Evolutionary conservation across 2,888 invertebrate genomes (phyloP), one percentile per base, ranked within the genome.

Genomic region (Eupithecia inturbata): DNA sequence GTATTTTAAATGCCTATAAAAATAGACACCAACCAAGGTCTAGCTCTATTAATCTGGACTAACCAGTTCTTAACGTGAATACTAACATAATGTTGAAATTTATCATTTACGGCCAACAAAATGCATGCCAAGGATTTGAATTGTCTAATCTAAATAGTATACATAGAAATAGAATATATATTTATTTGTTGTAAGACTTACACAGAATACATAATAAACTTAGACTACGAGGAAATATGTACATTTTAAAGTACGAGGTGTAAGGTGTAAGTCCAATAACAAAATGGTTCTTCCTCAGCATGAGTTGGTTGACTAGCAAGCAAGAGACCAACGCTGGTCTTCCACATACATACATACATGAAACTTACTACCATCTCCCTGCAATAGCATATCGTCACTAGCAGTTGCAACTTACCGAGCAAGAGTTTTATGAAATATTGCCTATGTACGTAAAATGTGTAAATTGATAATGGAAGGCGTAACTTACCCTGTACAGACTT

Each of bases 401-500:
- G n/a, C n/a, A n/a, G n/a, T n/a, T 1, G 22, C 19, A n/a, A 22
- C 53, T 3, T 22, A 10, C 10, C 3, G 10, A 53, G 22, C 57
- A 14, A 22, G 53, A 22, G 7, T 45, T 19, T 5, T 19, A 45
- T 6, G 1, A 19, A 19, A n/a, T n/a, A n/a, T n/a, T n/a, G n/a
- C n/a, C n/a, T n/a, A n/a, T n/a, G n/a, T n/a, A n/a, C n/a, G n/a
- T n/a, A n/a, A 45, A 45, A 19, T 1, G 19, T 41, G 0, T 4
- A 19, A 41, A 41, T 1, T 1, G 36, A 12, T 3, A 49, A 19
- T 45, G 16, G 49, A 7, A 49, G n/a, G 0, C 26, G 0, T 33
- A 60, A 53, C 71, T 81, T 94, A 97, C 98, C 98, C 96, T 98
- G 97, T 6, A 98, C 97, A 41, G 98, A 98, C 91, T 98, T 98